phyloP scores from a whole-genome alignment of 2,113 vertebrate species.

The Callorhinus ursinus region DNA sequence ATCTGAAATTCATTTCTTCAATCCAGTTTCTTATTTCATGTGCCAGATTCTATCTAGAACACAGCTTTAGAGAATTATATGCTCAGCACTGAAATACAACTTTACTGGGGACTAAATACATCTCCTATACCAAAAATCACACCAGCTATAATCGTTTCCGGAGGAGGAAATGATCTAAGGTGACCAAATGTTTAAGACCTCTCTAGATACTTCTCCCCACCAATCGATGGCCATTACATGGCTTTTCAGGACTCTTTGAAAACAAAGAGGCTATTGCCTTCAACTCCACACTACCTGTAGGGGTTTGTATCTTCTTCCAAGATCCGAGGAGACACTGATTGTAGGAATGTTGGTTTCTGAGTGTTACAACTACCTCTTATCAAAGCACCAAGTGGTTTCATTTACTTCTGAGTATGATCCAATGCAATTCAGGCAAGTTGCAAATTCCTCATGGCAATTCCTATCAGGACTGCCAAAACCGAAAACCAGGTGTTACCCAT shows the following conservation, averaged over 20 bases:
- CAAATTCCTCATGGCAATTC: slow-evolving; percentile 65
- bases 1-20: slow-evolving; percentile 12
- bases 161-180: neutral
- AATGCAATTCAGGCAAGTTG: slow-evolving; percentile 50
- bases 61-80: neutral
- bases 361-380: neutral
- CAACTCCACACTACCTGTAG: neutral
- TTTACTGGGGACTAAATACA: neutral
- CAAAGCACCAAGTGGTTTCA: slow-evolving; percentile 41
- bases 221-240: neutral
- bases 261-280: neutral
- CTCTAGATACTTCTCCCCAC: neutral
- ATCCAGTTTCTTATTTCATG: neutral
- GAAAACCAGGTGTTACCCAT: slow-evolving; percentile 68
- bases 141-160: neutral
- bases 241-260: neutral
- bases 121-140: neutral
- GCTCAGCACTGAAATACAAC: neutral
- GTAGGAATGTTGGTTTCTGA: neutral
- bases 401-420: slow-evolving; percentile 60
- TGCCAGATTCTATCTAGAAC: neutral
- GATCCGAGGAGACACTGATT: neutral
- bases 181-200: neutral
- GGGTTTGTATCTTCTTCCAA: neutral
- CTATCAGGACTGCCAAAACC: slow-evolving; percentile 27